Conservation (phyloP, 2,888 invertebrate genomes). For the Catocala nupta region DNA sequence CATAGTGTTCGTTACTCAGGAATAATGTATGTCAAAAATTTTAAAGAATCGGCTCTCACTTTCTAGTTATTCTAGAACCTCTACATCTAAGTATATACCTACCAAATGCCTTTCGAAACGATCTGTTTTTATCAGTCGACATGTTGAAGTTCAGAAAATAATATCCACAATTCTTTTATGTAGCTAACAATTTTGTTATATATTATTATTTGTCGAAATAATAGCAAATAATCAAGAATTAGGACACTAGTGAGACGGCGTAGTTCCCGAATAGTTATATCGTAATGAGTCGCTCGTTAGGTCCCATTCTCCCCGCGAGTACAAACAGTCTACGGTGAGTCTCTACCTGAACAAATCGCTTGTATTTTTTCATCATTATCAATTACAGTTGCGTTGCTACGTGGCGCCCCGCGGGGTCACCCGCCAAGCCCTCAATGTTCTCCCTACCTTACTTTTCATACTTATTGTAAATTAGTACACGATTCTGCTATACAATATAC, state of each 20-base stretch:
- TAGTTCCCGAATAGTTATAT: constrained; percentile 18
- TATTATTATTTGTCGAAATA: no score
- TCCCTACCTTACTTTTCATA: not conserved
- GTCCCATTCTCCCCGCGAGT: constrained; percentile 29
- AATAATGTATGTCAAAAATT: no score
- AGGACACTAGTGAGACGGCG: constrained; percentile 20
- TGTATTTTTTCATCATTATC: constrained; percentile 29
- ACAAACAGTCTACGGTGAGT: constrained; percentile 27
- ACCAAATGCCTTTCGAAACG: no score
- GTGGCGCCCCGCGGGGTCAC: constrained; percentile 12
- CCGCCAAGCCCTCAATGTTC: not conserved
- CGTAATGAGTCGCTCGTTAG: constrained; percentile 40
- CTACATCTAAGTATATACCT: no score
- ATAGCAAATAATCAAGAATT: constrained; percentile 21
- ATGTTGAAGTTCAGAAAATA: no score
- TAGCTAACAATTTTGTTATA: no score
- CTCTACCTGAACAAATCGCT: constrained; percentile 2
- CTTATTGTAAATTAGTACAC: not conserved
- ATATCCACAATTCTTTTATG: no score
- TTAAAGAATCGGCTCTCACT: no score
- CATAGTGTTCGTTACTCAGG: no score
- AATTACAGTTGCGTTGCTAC: constrained; percentile 40
- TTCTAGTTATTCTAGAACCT: no score
- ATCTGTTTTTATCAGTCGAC: no score
- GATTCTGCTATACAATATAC: not conserved